These are phyloP conservation scores for Balaeniceps rex DNA, from an alignment of 2,113 vertebrate species.

Conservation along the genomic window DNA sequence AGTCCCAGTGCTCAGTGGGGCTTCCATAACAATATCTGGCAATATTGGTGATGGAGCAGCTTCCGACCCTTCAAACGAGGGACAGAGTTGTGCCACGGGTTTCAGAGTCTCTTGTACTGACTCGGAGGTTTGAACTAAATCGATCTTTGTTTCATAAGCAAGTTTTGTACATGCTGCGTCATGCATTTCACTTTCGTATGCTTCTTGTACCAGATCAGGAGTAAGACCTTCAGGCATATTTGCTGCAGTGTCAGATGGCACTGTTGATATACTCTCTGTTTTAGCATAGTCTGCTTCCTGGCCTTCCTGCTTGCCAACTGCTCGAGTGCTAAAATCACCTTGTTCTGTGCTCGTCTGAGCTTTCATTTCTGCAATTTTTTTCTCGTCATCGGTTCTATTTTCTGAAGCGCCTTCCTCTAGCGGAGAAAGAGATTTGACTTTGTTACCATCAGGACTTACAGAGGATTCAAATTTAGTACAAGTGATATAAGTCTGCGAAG, in stretches of 20 bases:
- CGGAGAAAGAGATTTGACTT: conserved; percentile 55
- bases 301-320: conserved; percentile 34
- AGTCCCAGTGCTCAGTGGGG: conserved; percentile 80
- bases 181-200: conserved; percentile 80
- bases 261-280: background rate
- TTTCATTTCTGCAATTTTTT: conserved; percentile 78
- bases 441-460: conserved; percentile 63
- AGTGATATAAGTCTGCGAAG: conserved; percentile 71
- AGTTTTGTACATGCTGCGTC: conserved; percentile 76
- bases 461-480: conserved; percentile 80
- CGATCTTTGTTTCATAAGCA: conserved; percentile 79
- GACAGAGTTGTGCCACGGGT: conserved; percentile 69
- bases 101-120: conserved; percentile 73
- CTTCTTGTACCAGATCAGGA: conserved; percentile 93
- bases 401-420: conserved; percentile 68
- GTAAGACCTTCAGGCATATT: conserved; percentile 89
- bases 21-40: conserved; percentile 95
- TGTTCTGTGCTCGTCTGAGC: conserved; percentile 64
- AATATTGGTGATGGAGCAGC: conserved; percentile 80
- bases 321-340: conserved; percentile 17
- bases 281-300: conserved; percentile 63
- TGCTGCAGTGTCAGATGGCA: conserved; percentile 37
- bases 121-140: conserved; percentile 79
- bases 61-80: conserved; percentile 77
- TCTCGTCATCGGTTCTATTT: conserved; percentile 81